Conservation (phyloP, 2,113 vertebrate species). For the Bos javanicus region DNA sequence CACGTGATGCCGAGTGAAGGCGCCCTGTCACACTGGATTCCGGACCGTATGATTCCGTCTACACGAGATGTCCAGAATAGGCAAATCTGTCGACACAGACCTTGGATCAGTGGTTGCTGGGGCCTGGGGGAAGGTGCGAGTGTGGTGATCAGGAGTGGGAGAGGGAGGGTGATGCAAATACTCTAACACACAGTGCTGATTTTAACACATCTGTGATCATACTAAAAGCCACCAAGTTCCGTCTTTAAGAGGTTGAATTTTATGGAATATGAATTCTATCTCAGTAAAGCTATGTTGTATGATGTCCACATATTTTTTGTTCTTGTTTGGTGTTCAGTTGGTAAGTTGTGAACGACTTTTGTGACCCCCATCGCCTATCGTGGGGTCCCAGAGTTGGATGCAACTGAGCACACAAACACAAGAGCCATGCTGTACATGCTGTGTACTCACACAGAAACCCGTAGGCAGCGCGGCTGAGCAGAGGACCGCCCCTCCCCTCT, state of each 20-base stretch:
- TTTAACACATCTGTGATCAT: neutral
- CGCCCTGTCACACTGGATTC: neutral
- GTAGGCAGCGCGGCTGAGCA: neutral
- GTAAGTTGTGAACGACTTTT: neutral
- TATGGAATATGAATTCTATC: neutral
- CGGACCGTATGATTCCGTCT: neutral
- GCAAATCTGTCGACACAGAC: neutral
- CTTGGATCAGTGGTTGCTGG: neutral
- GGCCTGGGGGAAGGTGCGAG: neutral
- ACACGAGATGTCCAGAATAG: neutral
- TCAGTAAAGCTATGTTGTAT: neutral
- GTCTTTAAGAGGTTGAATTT: neutral
- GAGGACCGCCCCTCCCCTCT: neutral
- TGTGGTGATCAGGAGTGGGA: too few relatives aligned
- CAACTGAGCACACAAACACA: neutral
- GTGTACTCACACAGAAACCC: neutral
- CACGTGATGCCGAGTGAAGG: neutral
- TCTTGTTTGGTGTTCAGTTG: neutral
- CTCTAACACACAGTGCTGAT: neutral
- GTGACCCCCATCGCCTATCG: neutral
- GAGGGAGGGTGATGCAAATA: neutral
- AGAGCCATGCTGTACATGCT: neutral
- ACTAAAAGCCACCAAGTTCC: neutral
- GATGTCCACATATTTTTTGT: neutral
- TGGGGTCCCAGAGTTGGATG: neutral